Evolutionary conservation across 2,113 vertebrate genomes (phyloP), one percentile per base, ranked within the genome.

Genomic region (Emydura subglobosa): DNA sequence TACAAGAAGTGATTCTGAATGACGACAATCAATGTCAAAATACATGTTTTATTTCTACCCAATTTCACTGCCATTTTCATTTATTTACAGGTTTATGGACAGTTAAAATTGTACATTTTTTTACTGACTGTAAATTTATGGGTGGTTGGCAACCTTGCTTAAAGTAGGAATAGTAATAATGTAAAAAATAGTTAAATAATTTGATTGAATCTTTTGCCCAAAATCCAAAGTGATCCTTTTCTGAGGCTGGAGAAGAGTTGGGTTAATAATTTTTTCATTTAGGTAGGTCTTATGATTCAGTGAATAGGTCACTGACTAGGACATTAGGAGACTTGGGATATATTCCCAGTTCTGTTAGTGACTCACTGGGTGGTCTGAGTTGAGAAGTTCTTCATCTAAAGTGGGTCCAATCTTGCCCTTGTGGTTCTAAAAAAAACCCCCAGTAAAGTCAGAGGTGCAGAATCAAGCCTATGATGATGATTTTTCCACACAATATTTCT

Each of bases 381-480:
- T 0, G 0, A 87, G 44, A 13, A 29, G 54, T 87, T 53, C 9
- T 49, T 50, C 54, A 82, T 55, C 55, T 80, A 89, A 5, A 22
- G 0, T 0, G 34, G 85, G 17, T 11, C 19, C 27, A 51, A 50
- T 29, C 51, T 82, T 54, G 16, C 27, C 50, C 65, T 47, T 83
- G 27, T 42, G 89, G 55, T 61, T 87, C 79, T 72, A 39, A 72
- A 78, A 39, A 91, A 53, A 92, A 87, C 88, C 72, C 80, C 86
- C 34, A 84, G 78, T 65, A 72, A 91, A 96, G 42, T 68, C 49
- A n/a, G 11, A 3, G 72, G 29, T 76, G 25, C 57, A 93, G 76
- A 87, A 54, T 72, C 51, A 93, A 92, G 39, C 31, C 42, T 79
- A 89, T 59, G 11, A 50, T 6, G 17, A 89, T 34, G 34, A 50